phyloP scores from a whole-genome alignment of 2,797 vertebrate genomes.

The Triplophysa bombifrons region DNA sequence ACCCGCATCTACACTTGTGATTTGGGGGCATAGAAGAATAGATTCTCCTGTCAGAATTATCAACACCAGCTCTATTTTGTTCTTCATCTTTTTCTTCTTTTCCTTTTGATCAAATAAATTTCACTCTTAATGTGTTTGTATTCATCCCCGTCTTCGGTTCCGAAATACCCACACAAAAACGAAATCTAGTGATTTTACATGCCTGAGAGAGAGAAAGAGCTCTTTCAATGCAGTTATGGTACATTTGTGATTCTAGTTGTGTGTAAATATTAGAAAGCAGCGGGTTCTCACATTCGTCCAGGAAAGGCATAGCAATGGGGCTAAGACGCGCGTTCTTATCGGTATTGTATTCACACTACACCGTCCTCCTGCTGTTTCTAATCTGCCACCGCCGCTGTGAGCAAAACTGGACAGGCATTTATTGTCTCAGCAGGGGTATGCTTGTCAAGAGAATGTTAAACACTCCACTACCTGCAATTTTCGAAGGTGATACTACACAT shows the following conservation, averaged over 20 bases:
- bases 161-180: constrained; percentile 44
- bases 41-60: constrained; percentile 63
- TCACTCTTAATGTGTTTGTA: constrained; percentile 69
- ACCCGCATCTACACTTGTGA: background rate
- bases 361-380: constrained; percentile 95
- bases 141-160: constrained; percentile 59
- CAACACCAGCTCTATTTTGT: constrained; percentile 54
- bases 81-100: constrained; percentile 42
- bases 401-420: constrained; percentile 99
- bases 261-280: constrained; percentile 99
- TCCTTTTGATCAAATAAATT: constrained; percentile 69
- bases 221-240: constrained; percentile 74
- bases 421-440: constrained; percentile 93
- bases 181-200: constrained; percentile 70
- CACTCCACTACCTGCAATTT: constrained; percentile 88
- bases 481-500: constrained; percentile 88
- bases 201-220: constrained; percentile 54
- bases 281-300: constrained; percentile 90
- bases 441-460: constrained; percentile 96
- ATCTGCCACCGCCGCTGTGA: constrained; percentile 96
- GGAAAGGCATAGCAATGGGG: constrained; percentile 86
- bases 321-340: constrained; percentile 92
- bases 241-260: constrained; percentile 91
- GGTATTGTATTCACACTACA: constrained; percentile 90
- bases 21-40: constrained; percentile 49